phyloP scores from a whole-genome alignment of 2,888 invertebrate genomes.

The Halictus quadricinctus region DNA sequence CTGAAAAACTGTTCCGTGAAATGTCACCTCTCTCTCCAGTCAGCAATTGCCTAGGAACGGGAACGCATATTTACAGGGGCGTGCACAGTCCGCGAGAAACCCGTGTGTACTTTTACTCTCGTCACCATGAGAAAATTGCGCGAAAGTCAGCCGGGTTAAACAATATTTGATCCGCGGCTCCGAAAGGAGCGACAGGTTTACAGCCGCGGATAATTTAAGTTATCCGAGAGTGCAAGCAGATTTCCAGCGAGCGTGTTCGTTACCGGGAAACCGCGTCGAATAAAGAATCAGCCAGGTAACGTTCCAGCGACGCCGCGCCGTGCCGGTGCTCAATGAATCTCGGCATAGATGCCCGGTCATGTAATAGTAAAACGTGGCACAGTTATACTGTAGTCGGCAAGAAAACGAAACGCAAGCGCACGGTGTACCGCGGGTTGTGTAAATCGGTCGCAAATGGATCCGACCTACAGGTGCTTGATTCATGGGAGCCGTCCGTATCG shows the following conservation, averaged over 20 bases:
- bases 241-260: background rate
- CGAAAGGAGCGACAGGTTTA: slow-evolving; percentile 36
- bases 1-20: background rate
- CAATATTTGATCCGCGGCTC: background rate
- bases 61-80: background rate
- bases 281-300: slow-evolving; percentile 21
- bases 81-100: background rate
- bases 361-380: slow-evolving; percentile 38
- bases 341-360: slow-evolving; percentile 9
- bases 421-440: slow-evolving; percentile 31
- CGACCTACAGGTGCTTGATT: slow-evolving; percentile 51
- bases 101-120: background rate
- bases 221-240: background rate
- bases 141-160: background rate
- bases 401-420: slow-evolving; percentile 19
- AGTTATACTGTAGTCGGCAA: slow-evolving; percentile 31
- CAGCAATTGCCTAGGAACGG: background rate
- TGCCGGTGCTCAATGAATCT: slow-evolving; percentile 42
- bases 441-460: slow-evolving; percentile 48
- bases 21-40: background rate
- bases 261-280: background rate
- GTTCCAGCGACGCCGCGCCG: background rate
- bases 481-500: slow-evolving; percentile 46
- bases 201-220: slow-evolving; percentile 31
- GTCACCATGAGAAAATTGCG: background rate